Base-by-base conservation (phyloP, 2,113 vertebrate species). In the Proterorhinus semilunaris region DNA sequence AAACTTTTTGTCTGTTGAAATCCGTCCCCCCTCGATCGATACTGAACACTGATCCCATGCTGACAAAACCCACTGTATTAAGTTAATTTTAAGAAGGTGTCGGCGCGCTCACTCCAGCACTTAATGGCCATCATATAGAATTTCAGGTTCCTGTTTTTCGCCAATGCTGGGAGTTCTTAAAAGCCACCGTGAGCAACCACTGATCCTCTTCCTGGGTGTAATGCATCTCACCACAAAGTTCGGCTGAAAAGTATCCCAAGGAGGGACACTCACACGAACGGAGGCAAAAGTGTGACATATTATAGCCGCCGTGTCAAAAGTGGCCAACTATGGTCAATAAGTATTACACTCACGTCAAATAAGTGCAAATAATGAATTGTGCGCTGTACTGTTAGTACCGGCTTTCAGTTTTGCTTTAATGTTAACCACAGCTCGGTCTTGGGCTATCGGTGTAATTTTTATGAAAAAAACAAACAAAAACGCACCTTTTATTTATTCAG, bases 131-230 rank as follows among this genome's bases (percentile, higher is more conserved):
- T 49, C 59, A 74, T 86, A 36, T 74, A 77, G 70, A 61, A 74
- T 89, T 90, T 84, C 89, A 79, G 79, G 83, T 89, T 90, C 84
- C 88, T 90, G 86, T 86, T 51, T 66, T 21, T 71, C 83, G 80
- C 55, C 53, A 86, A 88, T 79, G 78, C 74, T 64, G 68, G 74
- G 78, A 74, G 66, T 74, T 81, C 85, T 89, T 88, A 83, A 90
- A 86, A 89, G 83, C 86, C 83, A 84, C 74, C 62, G 4, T 27
- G 75, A 85, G 85, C 81, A 66, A 81, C 79, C 55, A 72, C 73
- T 71, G 81, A 87, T 83, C 83, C 69, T 17, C 76, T 85, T 88
- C 82, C 89, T 82, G 76, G 65, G 69, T 87, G 86, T 85, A 90
- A 90, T 89, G 79, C 79, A 90, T 89, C 89, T 82, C 69, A 76